Evolutionary conservation across 2,797 vertebrate species (phyloP).

Genomic region (Typhlichthys subterraneus): DNA sequence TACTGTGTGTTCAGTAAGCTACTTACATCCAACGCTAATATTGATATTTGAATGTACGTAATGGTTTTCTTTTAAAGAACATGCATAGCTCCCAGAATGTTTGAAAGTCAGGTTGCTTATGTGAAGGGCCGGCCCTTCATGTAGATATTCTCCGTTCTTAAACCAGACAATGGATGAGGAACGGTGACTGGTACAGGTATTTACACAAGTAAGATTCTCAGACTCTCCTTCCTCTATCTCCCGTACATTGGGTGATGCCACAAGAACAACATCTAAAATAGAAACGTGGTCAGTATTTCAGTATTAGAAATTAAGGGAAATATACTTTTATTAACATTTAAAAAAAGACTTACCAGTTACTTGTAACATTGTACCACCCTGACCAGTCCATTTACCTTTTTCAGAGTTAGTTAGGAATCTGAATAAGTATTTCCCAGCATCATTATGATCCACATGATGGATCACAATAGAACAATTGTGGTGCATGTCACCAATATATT

Average conservation of each 20-base stretch:
- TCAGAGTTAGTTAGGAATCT: not conserved
- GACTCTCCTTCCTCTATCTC: conserved; percentile 32
- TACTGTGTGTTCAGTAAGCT: not conserved
- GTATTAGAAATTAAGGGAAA: not conserved
- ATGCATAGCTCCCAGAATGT: conserved; percentile 52
- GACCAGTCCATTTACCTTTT: not conserved
- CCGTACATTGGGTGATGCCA: not conserved
- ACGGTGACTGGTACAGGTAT: conserved; percentile 1
- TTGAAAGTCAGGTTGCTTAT: conserved; percentile 24
- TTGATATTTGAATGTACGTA: conserved; percentile 10
- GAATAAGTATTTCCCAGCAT: conserved; percentile 25
- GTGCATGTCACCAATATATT: conserved; percentile 26
- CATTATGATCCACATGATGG: conserved; percentile 1
- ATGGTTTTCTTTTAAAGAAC: conserved; percentile 27
- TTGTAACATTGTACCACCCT: conserved; percentile 52
- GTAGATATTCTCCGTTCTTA: conserved; percentile 28
- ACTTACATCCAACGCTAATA: conserved; percentile 55
- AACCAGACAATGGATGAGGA: conserved; percentile 39
- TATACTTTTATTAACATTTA: not conserved
- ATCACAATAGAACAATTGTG: conserved; percentile 38
- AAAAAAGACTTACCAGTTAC: conserved; percentile 68
- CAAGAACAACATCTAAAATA: conserved; percentile 14
- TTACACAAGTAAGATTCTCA: conserved; percentile 38
- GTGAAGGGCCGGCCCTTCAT: conserved; percentile 22
- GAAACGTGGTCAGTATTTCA: not conserved